Percentiles rank a stretch among this genome's conserved stretches.
Evolutionary conservation across 2,888 invertebrate species (phyloP).

Genomic region (Luffia ferchaultella): DNA sequence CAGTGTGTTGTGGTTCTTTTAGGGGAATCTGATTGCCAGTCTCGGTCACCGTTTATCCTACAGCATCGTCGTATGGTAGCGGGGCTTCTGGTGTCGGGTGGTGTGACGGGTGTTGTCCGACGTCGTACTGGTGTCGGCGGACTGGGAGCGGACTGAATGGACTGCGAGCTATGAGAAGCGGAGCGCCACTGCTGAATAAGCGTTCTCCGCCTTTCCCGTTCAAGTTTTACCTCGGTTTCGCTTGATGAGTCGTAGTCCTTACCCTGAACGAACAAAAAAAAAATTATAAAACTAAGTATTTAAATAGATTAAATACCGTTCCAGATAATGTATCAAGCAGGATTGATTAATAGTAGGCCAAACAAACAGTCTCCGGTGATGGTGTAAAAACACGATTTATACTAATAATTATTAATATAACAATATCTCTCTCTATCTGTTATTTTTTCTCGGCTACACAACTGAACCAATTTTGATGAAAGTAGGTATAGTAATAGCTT

Average conservation of each 20-base stretch:
- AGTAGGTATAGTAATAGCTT: too few species aligned
- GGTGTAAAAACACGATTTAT: too few species aligned
- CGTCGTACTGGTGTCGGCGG: slow-evolving; percentile 43
- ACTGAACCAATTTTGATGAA: too few species aligned
- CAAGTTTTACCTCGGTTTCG: slow-evolving; percentile 76
- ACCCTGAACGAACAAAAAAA: slow-evolving; percentile 65
- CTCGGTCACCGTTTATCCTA: slow-evolving; percentile 41
- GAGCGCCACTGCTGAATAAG: slow-evolving; percentile 81
- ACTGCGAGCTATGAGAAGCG: slow-evolving; percentile 66
- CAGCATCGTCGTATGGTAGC: slow-evolving; percentile 38
- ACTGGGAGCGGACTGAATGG: slow-evolving; percentile 42
- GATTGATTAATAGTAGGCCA: too few species aligned
- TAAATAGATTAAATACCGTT: too few species aligned
- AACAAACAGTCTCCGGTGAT: too few species aligned
- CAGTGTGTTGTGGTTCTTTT: slow-evolving; percentile 54
- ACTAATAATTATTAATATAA: too few species aligned
- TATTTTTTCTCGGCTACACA: too few species aligned
- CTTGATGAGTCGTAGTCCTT: slow-evolving; percentile 82
- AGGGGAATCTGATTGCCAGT: slow-evolving; percentile 41
- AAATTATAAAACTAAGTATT: too few species aligned
- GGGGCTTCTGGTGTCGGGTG: slow-evolving; percentile 37
- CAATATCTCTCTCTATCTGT: too few species aligned
- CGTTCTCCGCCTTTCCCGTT: slow-evolving; percentile 71
- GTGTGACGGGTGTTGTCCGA: slow-evolving; percentile 39
- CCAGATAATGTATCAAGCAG: too few species aligned